Conservation (phyloP, 2,888 invertebrate species). For the Eurois occulta region DNA sequence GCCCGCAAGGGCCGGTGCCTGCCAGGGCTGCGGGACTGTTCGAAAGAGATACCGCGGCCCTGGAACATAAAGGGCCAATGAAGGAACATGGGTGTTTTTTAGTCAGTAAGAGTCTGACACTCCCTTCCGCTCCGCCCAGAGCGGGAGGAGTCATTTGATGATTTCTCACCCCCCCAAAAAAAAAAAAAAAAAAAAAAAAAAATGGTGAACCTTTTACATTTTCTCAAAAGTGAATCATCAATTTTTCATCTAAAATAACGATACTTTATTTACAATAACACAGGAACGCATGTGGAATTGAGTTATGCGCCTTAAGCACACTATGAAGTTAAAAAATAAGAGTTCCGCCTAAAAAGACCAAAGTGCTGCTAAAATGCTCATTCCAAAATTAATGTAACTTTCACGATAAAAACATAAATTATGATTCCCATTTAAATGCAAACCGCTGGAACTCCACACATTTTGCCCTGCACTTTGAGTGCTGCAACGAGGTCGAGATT, state of each 20-base stretch:
- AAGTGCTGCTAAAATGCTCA: background rate
- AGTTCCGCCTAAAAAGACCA: constrained; percentile 58
- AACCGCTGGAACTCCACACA: constrained; percentile 10
- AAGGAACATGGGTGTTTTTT: too few relatives aligned
- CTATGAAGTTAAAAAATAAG: background rate
- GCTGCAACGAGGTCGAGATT: constrained; percentile 31
- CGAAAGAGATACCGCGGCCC: too few relatives aligned
- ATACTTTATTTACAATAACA: background rate
- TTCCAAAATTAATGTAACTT: constrained; percentile 9
- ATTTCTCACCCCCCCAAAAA: too few relatives aligned
- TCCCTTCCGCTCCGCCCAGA: too few relatives aligned
- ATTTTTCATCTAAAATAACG: background rate
- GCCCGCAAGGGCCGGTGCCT: too few relatives aligned
- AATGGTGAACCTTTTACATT: background rate
- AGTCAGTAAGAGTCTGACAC: too few relatives aligned
- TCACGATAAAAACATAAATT: constrained; percentile 29
- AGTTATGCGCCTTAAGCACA: background rate
- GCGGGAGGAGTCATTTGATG: too few relatives aligned
- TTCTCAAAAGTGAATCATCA: background rate
- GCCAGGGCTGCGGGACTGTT: too few relatives aligned
- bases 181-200: too few relatives aligned
- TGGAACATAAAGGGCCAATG: too few relatives aligned
- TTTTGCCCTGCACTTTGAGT: constrained; percentile 29
- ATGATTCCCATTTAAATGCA: constrained; percentile 30
- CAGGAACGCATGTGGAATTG: background rate